These are phyloP conservation scores for Sterna hirundo DNA, from an alignment of 2,113 vertebrate species.

Conservation along the genomic window DNA sequence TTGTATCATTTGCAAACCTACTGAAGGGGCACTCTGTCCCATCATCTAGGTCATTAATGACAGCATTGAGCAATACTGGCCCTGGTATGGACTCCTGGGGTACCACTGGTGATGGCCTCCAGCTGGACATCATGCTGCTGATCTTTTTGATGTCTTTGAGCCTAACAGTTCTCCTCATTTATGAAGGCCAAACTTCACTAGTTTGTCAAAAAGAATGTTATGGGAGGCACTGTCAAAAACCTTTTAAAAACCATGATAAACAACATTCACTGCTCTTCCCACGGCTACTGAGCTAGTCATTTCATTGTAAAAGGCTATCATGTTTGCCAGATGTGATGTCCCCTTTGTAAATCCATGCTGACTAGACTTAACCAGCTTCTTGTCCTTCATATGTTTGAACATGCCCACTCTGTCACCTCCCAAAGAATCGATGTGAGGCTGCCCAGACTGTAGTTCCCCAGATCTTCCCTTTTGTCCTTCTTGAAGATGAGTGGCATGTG, in stretches of 20 bases:
- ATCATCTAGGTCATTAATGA: neutral
- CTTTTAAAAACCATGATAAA: neutral
- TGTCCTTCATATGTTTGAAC: neutral
- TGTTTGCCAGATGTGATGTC: neutral
- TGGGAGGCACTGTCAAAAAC: neutral
- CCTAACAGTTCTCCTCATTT: neutral
- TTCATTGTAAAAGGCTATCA: neutral
- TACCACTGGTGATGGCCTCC: neutral
- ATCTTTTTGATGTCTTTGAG: neutral
- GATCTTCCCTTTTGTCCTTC: neutral
- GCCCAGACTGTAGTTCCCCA: neutral
- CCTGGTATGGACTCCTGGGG: neutral
- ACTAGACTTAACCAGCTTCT: neutral
- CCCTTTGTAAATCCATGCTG: neutral
- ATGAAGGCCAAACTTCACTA: accelerated
- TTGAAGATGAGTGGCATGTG: neutral
- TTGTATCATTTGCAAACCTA: neutral
- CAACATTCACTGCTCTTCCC: neutral
- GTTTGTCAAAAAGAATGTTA: neutral
- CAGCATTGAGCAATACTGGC: neutral
- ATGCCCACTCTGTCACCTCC: neutral
- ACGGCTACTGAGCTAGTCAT: neutral
- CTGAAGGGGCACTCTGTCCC: neutral
- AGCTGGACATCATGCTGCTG: neutral
- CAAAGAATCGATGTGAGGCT: neutral